A percentile compares a stretch with the other conserved stretches of the same genome.
Evolutionary conservation across 2,113 vertebrate genomes (phyloP).

Genomic region (Beaufortia kweichowensis): DNA sequence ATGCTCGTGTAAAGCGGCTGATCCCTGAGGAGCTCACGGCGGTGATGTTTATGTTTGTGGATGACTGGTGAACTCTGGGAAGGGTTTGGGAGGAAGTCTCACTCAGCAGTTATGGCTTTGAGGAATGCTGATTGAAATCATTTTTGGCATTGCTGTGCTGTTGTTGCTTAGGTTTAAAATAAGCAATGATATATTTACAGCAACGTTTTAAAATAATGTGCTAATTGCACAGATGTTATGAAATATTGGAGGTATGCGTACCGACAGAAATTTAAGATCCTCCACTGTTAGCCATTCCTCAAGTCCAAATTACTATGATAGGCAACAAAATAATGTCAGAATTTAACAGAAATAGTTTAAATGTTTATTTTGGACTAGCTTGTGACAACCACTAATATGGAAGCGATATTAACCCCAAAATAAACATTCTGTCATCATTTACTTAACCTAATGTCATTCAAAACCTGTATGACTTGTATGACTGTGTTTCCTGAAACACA

Average conservation of each 20-base stretch:
- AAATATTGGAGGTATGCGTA: neutral
- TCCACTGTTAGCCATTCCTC: neutral
- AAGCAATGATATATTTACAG: slow-evolving; percentile 23
- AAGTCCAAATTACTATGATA: no score
- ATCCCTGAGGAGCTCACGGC: slow-evolving; percentile 31
- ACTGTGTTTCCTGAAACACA: no score
- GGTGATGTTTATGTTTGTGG: slow-evolving; percentile 36
- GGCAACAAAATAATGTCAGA: neutral
- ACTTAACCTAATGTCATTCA: no score
- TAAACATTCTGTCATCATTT: no score
- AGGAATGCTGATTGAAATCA: slow-evolving; percentile 32
- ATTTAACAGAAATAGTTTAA: no score
- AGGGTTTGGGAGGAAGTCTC: slow-evolving; percentile 14
- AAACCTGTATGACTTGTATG: no score
- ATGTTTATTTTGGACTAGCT: no score
- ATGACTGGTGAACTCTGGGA: slow-evolving; percentile 6
- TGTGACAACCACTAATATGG: no score
- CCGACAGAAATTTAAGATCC: neutral
- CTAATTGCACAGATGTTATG: slow-evolving; percentile 8
- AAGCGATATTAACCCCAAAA: no score
- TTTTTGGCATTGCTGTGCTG: slow-evolving; percentile 1
- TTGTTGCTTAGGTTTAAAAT: slow-evolving; percentile 26
- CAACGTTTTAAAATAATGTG: neutral
- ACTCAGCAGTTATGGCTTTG: slow-evolving; percentile 25
- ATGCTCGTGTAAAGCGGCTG: neutral